Evolutionary conservation across 2,888 invertebrate species (phyloP), one percentile per base, ranked within the genome.

Genomic region (Dryococelus australis): DNA sequence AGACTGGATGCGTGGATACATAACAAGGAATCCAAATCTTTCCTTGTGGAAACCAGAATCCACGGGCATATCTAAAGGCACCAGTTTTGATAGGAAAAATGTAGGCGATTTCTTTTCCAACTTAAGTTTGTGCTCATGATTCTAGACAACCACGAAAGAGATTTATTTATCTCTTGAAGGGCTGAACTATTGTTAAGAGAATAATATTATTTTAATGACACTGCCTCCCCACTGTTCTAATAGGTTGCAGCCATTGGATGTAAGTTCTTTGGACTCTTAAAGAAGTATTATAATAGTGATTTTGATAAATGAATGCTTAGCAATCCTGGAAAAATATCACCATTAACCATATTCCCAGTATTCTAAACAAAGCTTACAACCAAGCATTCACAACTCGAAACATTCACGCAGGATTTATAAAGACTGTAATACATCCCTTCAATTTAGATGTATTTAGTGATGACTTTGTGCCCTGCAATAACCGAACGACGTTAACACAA

Each of bases 161-260:
- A n/a, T n/a, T 27, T 65, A 85, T 65, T 26, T 85, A 47, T 53
- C 53, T 26, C 28, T 65, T 53, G 85, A 9, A 27, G 53, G 51
- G 8, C 47, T 85, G 28, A 43, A 83, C 28, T 83, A 83, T 28
- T 90, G 90, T 85, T 91, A 91, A 90, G 90, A 91, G 84, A 91
- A 91, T 90, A 92, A 92, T 24, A 91, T 93, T 28, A 91, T 91
- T 27, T 89, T 92, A 89, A 88, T 92, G 43, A 92, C 92, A n/a
- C 90, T 93, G 86, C 92, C 92, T 51, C 91, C 92, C 28, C 92
- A 93, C 89, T 92, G 91, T 87, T 91, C 91, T 78, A 91, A 92
- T 88, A 92, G 91, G 88, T 87, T 92, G 65, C 92, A 93, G 88
- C 92, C 92, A 16, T 89, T 91, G 86, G 91, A 91, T 89, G 86